Conservation (phyloP, 2,888 invertebrate species). For the Mycalesis mineus region DNA sequence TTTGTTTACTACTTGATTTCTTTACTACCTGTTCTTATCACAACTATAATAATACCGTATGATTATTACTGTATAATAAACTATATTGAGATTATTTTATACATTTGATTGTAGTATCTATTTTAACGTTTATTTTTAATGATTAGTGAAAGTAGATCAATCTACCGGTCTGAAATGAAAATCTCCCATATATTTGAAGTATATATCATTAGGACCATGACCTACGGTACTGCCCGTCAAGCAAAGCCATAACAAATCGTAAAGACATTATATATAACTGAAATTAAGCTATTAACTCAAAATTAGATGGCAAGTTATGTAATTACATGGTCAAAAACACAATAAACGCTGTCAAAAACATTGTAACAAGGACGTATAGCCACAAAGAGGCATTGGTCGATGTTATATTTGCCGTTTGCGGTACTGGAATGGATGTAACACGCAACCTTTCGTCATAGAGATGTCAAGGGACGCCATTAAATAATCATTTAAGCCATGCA, state of each 20-base stretch:
- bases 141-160: no score
- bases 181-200: no score
- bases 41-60: no score
- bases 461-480: constrained; percentile 52
- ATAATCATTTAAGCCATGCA: constrained; percentile 42
- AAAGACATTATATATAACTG: not conserved
- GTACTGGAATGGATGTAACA: not conserved
- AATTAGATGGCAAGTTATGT: not conserved
- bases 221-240: no score
- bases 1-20: no score
- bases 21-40: no score
- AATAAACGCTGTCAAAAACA: not conserved
- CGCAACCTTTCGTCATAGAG: constrained; percentile 25
- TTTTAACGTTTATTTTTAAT: no score
- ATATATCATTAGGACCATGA: no score
- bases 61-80: no score
- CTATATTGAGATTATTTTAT: no score
- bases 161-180: no score
- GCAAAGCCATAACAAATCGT: not conserved
- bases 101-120: no score
- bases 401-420: constrained; percentile 1
- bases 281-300: not conserved
- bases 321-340: not conserved
- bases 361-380: not conserved
- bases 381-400: not conserved